Conservation (phyloP, 2,113 vertebrate species). For the Athene cunicularia region DNA sequence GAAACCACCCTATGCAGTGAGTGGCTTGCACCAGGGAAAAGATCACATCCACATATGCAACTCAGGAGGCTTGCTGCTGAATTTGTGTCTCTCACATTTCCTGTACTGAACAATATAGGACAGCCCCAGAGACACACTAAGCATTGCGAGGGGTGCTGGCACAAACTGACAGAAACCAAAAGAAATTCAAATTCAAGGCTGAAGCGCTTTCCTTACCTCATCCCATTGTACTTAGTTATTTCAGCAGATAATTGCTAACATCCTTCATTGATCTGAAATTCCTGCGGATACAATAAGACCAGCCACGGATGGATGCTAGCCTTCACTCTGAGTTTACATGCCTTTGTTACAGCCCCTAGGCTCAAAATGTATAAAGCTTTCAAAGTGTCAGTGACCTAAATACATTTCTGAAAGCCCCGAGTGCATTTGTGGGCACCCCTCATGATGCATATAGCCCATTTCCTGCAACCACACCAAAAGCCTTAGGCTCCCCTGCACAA, state of each 20-base stretch:
- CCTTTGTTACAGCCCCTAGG: slow-evolving; percentile 44
- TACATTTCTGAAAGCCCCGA: background rate
- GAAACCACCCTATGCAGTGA: accelerated
- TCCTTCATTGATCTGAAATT: slow-evolving; percentile 68
- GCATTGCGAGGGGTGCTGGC: background rate
- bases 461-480: background rate
- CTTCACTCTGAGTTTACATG: slow-evolving; percentile 31
- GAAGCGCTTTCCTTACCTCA: slow-evolving; percentile 37
- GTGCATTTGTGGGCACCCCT: background rate
- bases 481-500: background rate
- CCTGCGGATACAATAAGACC: slow-evolving; percentile 59
- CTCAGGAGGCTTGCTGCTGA: background rate
- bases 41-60: background rate
- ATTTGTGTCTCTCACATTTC: background rate
- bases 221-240: slow-evolving; percentile 66
- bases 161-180: slow-evolving; percentile 11
- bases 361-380: slow-evolving; percentile 41
- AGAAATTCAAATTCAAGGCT: slow-evolving; percentile 63
- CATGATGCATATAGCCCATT: background rate
- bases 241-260: slow-evolving; percentile 71
- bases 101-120: background rate
- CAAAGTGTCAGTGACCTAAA: slow-evolving; percentile 60
- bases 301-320: slow-evolving; percentile 59
- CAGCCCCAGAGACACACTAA: background rate
- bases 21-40: background rate